A percentile compares a stretch with the other conserved stretches of the same genome.
These are phyloP conservation scores for Drosophila acutilabella DNA, from an alignment of 2,888 invertebrate genomes.

Conservation along the genomic window DNA sequence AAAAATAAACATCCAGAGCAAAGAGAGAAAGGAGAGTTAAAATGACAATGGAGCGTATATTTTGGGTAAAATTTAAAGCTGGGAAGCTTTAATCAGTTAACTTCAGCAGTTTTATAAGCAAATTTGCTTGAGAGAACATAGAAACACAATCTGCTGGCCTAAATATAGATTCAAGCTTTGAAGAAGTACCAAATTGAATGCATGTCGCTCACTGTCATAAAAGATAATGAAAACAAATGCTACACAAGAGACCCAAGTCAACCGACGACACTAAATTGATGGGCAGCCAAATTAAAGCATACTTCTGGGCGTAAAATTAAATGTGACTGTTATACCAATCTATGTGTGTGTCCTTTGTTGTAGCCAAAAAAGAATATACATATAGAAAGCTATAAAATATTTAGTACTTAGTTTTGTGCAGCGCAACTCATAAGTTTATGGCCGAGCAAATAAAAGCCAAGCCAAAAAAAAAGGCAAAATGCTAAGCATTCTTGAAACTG, in stretches of 20 bases:
- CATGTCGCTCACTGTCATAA: slow-evolving; percentile 35
- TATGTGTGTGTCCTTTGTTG: slow-evolving; percentile 27
- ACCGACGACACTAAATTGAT: slow-evolving; percentile 31
- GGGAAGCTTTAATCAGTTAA: too few relatives aligned
- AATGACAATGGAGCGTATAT: neutral
- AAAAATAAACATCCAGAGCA: neutral
- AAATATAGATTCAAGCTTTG: slow-evolving; percentile 4
- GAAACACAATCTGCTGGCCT: neutral
- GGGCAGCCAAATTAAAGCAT: slow-evolving; percentile 51
- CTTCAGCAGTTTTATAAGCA: neutral
- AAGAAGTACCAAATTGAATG: slow-evolving; percentile 37
- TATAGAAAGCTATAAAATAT: slow-evolving; percentile 66
- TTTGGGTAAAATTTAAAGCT: slow-evolving; percentile 3
- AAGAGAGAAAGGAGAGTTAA: slow-evolving; percentile 14
- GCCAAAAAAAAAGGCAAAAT: slow-evolving; percentile 43
- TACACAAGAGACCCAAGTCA: slow-evolving; percentile 29
- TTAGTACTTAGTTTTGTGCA: slow-evolving; percentile 68
- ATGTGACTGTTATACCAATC: slow-evolving; percentile 9
- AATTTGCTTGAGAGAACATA: slow-evolving; percentile 1
- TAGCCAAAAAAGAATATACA: slow-evolving; percentile 9
- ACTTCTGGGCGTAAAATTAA: slow-evolving; percentile 39
- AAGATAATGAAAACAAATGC: slow-evolving; percentile 53
- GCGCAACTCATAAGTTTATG: slow-evolving; percentile 18
- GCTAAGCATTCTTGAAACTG: slow-evolving; percentile 71
- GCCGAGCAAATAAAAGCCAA: slow-evolving; percentile 55